Evolutionary conservation across 1,140 invertebrate species (phyloP), one percentile per base, ranked within the genome.

Genomic region (Drosophila ambigua): DNA sequence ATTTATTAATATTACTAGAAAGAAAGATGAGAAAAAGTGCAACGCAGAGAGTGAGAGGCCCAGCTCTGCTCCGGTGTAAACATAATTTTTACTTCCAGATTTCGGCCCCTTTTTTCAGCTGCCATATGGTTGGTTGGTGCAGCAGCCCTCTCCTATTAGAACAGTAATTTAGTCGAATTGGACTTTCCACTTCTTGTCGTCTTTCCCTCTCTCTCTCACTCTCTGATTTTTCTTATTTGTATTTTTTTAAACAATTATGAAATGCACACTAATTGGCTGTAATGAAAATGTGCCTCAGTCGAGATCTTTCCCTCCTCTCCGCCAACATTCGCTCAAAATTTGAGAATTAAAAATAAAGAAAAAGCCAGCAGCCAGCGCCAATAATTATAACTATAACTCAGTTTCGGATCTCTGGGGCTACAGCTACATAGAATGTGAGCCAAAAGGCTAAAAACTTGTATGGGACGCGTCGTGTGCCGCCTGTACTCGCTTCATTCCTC

Each of bases 191-290:
- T 60, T 7, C 9, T 41, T 39, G 24, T 53, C 20, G 66, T 50
- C 54, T 67, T 62, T 23, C 35, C 31, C 62, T 76, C 11, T 35
- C 6, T 35, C 31, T 39, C 35, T 72, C 39, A 53, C 49, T 39
- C 43, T 61, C 49, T 39, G 35, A 48, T 65, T 64, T 28, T 41
- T 26, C 45, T 54, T 26, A 28, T 69, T 69, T 53, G 28, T 79
- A 69, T 87, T 90, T 90, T 90, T 55, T 90, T 90, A 76, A 89
- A 89, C 83, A 90, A 90, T 90, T 90, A 90, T 90, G 88, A 90
- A 90, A 90, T 90, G 88, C 83, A 90, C 77, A 89, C 88, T 90
- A 90, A 90, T 90, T 90, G 88, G 67, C 79, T 79, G 72, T 90
- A 90, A 90, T 83, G 88, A 85, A 90, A 90, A 90, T 91, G 65